Percentiles rank a stretch among this genome's conserved stretches.
Conservation (phyloP, 1,140 invertebrate genomes). For the Lanistes nyassanus region DNA sequence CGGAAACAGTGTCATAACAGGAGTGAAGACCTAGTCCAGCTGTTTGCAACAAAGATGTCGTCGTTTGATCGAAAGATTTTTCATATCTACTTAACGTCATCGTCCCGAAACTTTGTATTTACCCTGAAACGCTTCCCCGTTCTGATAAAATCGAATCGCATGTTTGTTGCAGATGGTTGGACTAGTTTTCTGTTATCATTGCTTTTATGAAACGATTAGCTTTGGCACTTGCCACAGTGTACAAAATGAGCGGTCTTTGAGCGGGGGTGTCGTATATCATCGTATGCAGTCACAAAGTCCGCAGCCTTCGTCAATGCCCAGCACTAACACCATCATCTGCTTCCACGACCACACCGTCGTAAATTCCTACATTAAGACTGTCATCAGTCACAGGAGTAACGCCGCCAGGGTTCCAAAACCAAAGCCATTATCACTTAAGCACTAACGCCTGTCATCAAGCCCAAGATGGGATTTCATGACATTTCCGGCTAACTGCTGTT, state of each 20-base stretch:
- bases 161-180: neutral
- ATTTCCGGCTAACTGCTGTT: too few species aligned
- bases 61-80: too few species aligned
- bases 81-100: too few species aligned
- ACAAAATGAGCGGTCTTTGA: too few species aligned
- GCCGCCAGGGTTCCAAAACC: neutral
- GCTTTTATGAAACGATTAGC: neutral
- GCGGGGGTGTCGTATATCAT: neutral
- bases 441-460: neutral
- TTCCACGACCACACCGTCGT: neutral
- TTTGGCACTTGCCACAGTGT: neutral
- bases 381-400: constrained; percentile 2
- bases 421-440: neutral
- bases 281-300: neutral
- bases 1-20: too few species aligned
- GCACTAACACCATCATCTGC: constrained; percentile 4
- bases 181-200: neutral
- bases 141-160: neutral
- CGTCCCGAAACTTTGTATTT: too few species aligned
- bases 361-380: neutral
- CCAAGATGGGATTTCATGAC: too few species aligned
- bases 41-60: too few species aligned
- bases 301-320: constrained; percentile 11
- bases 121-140: neutral
- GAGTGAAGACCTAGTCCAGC: too few species aligned